These are phyloP conservation scores for Bursaphelenchus okinawaensis DNA, from an alignment of 2,888 invertebrate genomes.

Conservation along the genomic window DNA sequence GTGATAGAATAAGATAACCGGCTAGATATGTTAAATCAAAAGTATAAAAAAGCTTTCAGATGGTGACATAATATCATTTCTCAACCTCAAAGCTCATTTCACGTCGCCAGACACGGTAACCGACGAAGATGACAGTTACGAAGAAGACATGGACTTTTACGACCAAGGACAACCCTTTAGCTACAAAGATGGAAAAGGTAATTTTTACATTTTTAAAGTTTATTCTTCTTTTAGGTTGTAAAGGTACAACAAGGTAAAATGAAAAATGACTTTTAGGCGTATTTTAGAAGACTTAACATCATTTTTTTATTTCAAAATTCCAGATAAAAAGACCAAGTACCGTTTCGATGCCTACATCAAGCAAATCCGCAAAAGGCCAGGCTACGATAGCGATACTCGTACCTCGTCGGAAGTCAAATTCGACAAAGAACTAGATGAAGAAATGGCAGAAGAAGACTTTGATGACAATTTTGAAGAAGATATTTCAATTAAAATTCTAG, in stretches of 20 bases:
- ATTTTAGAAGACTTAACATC: background rate
- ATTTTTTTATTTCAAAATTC: too few species aligned
- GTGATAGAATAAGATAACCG: too few species aligned
- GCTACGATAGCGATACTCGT: background rate
- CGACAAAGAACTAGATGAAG: background rate
- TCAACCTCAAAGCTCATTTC: background rate
- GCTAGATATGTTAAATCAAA: background rate
- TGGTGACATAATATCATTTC: background rate
- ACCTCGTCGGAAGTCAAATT: background rate
- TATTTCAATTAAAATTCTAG: background rate
- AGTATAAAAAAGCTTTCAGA: background rate
- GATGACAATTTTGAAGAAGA: background rate
- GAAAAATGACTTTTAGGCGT: conserved; percentile 1
- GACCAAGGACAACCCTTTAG: too few species aligned
- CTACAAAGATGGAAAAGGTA: too few species aligned
- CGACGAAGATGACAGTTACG: background rate
- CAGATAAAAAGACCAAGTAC: too few species aligned
- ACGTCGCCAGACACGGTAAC: background rate
- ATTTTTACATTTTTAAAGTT: background rate
- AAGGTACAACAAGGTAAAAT: background rate
- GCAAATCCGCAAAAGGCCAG: background rate
- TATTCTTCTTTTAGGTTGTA: background rate
- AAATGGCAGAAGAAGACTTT: conserved; percentile 1
- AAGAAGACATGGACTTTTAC: background rate
- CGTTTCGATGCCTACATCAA: background rate